Evolutionary conservation across 2,888 invertebrate genomes (phyloP), one percentile per base, ranked within the genome.

Genomic region (Sinohyriopsis cumingii): DNA sequence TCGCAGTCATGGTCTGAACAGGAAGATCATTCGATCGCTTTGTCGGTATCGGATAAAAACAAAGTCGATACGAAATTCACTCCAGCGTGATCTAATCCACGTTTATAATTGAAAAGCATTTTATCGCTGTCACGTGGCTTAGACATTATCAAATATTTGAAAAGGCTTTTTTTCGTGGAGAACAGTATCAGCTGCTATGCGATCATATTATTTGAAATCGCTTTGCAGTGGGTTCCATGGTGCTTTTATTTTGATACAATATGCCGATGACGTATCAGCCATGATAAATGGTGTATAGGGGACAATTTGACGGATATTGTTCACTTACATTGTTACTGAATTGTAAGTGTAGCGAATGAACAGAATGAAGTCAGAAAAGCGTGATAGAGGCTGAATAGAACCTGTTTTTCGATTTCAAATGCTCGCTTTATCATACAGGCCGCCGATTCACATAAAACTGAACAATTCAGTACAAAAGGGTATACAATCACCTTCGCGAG

Each of bases 91-190:
- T 22, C 64, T 70, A 76, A 72, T 76, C 70, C 65, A 66, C 68
- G 65, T 66, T 76, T 76, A 76, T 72, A 72, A 76, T 72, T 68
- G 66, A 68, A 68, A 65, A 68, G 64, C 75, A 71, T 73, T 76
- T 76, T 71, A 73, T 72, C 72, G 71, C 54, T 12, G 54, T 62
- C 75, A 72, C 68, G 71, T 73, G 71, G 69, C 61, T 65, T 71
- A 67, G 71, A 69, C 69, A 73, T 73, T 72, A 76, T 76, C 76
- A 76, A 76, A 73, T 70, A 73, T 66, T 73, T 76, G 71, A 73
- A 76, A 76, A 67, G 71, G 57, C 61, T 66, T 76, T 75, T 76
- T 76, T 67, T 71, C 61, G 57, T 61, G 25, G 55, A 55, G 59
- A 59, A 22, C 67, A 65, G 28, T 33, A 9, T 57, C 67, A 62